Conservation (phyloP, 2,797 vertebrate species). For the Chaetodon trifasciatus region DNA sequence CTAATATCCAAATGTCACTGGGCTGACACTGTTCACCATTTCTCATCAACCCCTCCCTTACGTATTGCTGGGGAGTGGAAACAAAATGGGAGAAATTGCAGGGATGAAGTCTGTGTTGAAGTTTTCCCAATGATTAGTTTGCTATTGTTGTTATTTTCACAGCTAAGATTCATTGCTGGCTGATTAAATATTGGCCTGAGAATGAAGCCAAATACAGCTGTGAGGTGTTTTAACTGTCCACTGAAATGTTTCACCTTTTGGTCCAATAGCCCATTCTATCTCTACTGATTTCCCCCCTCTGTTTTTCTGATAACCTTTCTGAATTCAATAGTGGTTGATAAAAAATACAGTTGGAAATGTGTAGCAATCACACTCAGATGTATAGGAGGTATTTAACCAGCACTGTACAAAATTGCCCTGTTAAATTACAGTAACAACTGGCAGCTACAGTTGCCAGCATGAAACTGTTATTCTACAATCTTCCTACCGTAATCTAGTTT, state of each 20-base stretch:
- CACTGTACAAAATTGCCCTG: too few species aligned
- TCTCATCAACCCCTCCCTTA: constrained; percentile 45
- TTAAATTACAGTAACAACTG: too few species aligned
- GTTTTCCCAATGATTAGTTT: constrained; percentile 37
- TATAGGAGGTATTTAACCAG: neutral
- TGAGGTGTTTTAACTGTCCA: constrained; percentile 16
- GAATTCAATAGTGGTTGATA: constrained; percentile 30
- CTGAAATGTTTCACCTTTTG: constrained; percentile 30
- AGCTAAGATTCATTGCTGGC: constrained; percentile 14
- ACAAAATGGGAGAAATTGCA: neutral
- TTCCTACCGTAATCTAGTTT: too few species aligned
- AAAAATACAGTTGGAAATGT: constrained; percentile 25
- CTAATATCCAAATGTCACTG: constrained; percentile 62
- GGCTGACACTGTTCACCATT: constrained; percentile 49
- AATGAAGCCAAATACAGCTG: constrained; percentile 9
- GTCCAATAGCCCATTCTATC: constrained; percentile 35
- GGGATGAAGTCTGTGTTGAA: neutral
- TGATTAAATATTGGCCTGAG: constrained; percentile 37
- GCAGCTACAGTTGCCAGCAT: too few species aligned
- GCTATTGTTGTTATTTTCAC: constrained; percentile 36
- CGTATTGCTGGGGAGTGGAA: constrained; percentile 10
- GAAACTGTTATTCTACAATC: too few species aligned
- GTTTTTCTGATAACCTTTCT: constrained; percentile 21
- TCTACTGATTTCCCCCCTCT: neutral
- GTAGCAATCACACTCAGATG: constrained; percentile 24